phyloP scores from a whole-genome alignment of 2,888 invertebrate species.

The Euplagia quadripunctaria region DNA sequence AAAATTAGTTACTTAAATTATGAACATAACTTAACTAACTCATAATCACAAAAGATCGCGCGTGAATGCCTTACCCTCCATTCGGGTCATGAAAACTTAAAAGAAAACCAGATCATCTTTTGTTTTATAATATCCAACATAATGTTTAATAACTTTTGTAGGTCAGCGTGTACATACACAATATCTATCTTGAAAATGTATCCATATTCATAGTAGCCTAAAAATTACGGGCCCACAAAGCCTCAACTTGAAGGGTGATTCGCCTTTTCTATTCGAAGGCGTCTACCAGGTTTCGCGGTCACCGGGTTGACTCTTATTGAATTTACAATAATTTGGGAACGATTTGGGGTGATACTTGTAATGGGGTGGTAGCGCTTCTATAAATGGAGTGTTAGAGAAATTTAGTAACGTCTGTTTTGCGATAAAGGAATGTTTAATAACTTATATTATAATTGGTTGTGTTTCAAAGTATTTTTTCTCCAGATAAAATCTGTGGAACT shows the following conservation, averaged over 20 bases:
- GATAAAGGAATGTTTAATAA: neutral
- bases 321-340: constrained; percentile 42
- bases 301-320: constrained; percentile 43
- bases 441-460: neutral
- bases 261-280: constrained; percentile 51
- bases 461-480: neutral
- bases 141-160: constrained; percentile 3
- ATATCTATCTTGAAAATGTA: neutral
- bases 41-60: neutral
- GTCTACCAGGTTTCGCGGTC: constrained; percentile 51
- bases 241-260: constrained; percentile 38
- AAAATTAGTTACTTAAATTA: no score
- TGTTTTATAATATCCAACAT: neutral
- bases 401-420: neutral
- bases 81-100: constrained; percentile 1
- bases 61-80: neutral
- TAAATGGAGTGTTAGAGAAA: neutral
- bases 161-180: constrained; percentile 6
- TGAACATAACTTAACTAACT: no score
- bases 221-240: constrained; percentile 13
- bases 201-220: constrained; percentile 4
- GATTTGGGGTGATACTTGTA: constrained; percentile 7
- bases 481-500: neutral
- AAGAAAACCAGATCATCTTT: neutral
- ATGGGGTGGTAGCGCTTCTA: no score